These are phyloP conservation scores for Acyrthosiphon pisum DNA, from an alignment of 1,140 invertebrate genomes.

Conservation along the genomic window DNA sequence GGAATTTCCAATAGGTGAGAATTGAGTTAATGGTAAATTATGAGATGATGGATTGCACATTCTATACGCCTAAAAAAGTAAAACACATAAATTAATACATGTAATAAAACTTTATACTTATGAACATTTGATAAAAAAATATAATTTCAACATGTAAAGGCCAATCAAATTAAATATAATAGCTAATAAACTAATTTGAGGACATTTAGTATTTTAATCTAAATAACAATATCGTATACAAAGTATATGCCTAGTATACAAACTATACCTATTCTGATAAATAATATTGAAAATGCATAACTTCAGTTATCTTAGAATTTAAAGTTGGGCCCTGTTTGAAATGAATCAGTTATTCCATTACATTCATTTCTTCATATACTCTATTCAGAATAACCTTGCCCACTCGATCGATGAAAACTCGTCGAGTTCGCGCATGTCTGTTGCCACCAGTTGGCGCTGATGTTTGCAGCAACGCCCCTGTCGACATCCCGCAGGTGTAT, in stretches of 20 bases:
- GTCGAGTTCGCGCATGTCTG: too few relatives aligned
- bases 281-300: neutral
- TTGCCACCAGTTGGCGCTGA: too few relatives aligned
- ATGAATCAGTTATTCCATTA: neutral
- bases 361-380: neutral
- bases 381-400: too few relatives aligned
- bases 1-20: neutral
- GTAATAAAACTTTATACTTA: neutral
- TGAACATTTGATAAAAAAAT: neutral
- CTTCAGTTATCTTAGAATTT: neutral
- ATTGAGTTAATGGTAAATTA: conserved; percentile 17
- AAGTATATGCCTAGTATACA: neutral
- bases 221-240: neutral
- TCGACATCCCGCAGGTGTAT: too few relatives aligned
- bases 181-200: neutral
- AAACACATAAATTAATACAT: neutral
- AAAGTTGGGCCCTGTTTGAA: neutral
- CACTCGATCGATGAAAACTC: too few relatives aligned
- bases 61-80: conserved; percentile 20
- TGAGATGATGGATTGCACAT: conserved; percentile 5
- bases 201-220: neutral
- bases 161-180: neutral
- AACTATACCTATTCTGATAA: neutral
- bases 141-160: neutral
- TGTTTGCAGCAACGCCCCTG: too few relatives aligned